Evolutionary conservation across 2,797 vertebrate genomes (phyloP), one percentile per base, ranked within the genome.

Genomic region (Brotula barbata): DNA sequence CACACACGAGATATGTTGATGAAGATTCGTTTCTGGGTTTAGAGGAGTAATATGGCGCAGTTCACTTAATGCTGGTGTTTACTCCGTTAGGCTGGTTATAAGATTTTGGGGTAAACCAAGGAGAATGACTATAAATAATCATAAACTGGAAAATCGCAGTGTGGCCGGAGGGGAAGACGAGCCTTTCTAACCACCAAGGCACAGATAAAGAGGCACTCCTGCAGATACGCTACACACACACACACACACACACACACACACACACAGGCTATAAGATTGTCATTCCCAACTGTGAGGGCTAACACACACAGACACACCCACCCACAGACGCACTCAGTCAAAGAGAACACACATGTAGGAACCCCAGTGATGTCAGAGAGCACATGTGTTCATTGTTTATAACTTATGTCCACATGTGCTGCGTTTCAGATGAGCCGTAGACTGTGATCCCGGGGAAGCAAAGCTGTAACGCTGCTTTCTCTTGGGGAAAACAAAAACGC

Each of bases 331-430:
- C 61, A 20, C 51, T 50, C 48, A 56, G 53, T 73, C 71, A 81
- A 75, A 79, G 71, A 57, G 71, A 65, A 77, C 75, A 83, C 84
- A 87, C 76, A 84, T 77, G 77, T 17, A 19, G 76, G 57, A 65
- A 65, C 46, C 41, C 11, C 21, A 0, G 67, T 83, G 83, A 88
- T 83, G 78, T 87, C 82, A 85, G 72, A 62, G 46, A 77, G 68
- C 81, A 79, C 86, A 86, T 77, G 81, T 88, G 83, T 75, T 85
- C 57, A 19, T 53, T 81, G 82, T 88, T 88, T 85, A 84, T 20
- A 81, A 68, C 64, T 65, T 66, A 56, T 28, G 55, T 79, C 73
- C 83, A 84, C 78, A 78, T 87, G 75, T 79, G 82, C 75, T 16
- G 75, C 17, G 50, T 70, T 71, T 66, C 75, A 78, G 82, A 85